A percentile compares a stretch with the other conserved stretches of the same genome.
These are phyloP conservation scores for Oxyteleia sp. DNA, from an alignment of 2,888 invertebrate species.

Conservation along the genomic window DNA sequence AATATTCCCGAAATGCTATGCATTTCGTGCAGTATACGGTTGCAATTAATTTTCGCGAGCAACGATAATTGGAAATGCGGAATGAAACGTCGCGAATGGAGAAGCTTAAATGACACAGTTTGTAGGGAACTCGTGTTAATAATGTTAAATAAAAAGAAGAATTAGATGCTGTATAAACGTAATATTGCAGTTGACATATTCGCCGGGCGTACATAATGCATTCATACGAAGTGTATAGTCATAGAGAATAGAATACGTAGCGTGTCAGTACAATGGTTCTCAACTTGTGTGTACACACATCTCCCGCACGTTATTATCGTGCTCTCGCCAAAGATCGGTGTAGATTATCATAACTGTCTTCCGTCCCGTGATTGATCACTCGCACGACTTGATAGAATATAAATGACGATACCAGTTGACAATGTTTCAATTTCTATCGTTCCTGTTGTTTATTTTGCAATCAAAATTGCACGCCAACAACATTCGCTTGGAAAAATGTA, in stretches of 20 bases:
- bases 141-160: constrained; percentile 73
- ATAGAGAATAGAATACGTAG: constrained; percentile 80
- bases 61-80: constrained; percentile 32
- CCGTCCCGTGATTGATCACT: constrained; percentile 52
- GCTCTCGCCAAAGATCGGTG: constrained; percentile 42
- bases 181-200: constrained; percentile 86
- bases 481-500: too few species aligned
- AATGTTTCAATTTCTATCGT: constrained; percentile 1
- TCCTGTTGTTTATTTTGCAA: neutral
- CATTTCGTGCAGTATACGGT: neutral
- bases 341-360: constrained; percentile 62
- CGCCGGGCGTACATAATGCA: constrained; percentile 84
- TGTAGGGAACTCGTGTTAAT: constrained; percentile 60
- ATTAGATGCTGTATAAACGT: constrained; percentile 78
- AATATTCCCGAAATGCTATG: neutral
- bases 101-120: constrained; percentile 42
- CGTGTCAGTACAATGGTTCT: constrained; percentile 81
- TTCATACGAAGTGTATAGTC: constrained; percentile 81
- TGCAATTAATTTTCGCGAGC: constrained; percentile 12
- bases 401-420: constrained; percentile 14
- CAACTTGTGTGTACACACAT: constrained; percentile 71
- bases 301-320: constrained; percentile 50
- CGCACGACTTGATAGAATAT: constrained; percentile 41
- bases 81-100: constrained; percentile 41
- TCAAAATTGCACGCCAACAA: neutral